phyloP scores from a whole-genome alignment of 2,113 vertebrate species.

The Cnemophilus loriae region DNA sequence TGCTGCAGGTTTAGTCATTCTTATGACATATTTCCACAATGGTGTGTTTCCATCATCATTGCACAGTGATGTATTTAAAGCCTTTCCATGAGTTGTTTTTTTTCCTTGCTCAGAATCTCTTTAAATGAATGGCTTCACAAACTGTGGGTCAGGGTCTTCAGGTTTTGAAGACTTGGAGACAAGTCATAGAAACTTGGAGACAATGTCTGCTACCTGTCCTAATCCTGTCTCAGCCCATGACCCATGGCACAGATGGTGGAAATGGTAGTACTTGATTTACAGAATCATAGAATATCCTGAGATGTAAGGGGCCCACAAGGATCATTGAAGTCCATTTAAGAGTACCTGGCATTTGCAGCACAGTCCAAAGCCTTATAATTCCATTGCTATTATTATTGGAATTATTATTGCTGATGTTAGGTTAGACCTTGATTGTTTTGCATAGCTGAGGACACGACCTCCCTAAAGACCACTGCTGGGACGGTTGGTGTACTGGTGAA shows the following conservation, averaged over 20 bases:
- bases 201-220: background rate
- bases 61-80: conserved; percentile 22
- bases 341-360: background rate
- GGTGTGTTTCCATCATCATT: conserved; percentile 45
- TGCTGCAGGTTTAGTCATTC: conserved; percentile 49
- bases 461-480: background rate
- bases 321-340: background rate
- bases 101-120: background rate
- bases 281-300: background rate
- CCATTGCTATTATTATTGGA: background rate
- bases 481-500: background rate
- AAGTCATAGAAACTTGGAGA: background rate
- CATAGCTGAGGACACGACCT: background rate
- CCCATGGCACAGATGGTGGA: background rate
- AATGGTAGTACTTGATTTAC: background rate
- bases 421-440: background rate
- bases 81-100: background rate
- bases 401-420: background rate
- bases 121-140: background rate
- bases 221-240: background rate
- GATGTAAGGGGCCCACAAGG: background rate
- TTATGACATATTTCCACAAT: conserved; percentile 55
- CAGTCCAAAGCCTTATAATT: background rate
- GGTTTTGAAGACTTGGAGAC: background rate
- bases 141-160: background rate